A percentile compares a stretch with the other conserved stretches of the same genome.
phyloP scores from a whole-genome alignment of 2,888 invertebrate genomes.

The Microchrysa polita region DNA sequence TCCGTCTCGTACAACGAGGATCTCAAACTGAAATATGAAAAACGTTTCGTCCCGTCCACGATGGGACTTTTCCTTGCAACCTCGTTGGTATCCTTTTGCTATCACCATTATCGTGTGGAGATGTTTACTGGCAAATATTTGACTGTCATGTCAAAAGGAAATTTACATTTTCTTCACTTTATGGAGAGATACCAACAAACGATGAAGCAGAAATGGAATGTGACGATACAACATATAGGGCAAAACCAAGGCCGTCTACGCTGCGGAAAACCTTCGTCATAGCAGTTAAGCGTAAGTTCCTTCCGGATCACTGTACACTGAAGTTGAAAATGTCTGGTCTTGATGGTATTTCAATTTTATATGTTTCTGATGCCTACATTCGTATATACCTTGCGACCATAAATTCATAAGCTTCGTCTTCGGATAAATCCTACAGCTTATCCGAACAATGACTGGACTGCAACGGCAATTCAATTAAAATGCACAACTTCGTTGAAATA shows the following conservation, averaged over 20 bases:
- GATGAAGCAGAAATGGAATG: background rate
- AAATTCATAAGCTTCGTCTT: background rate
- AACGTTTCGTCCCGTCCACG: slow-evolving; percentile 40
- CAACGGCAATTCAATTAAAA: slow-evolving; percentile 41
- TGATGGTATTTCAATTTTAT: background rate
- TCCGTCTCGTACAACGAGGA: background rate
- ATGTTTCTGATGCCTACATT: background rate
- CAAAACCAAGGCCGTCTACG: slow-evolving; percentile 5
- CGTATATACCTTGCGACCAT: background rate
- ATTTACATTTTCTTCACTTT: slow-evolving; percentile 44
- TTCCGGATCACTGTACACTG: slow-evolving; percentile 9
- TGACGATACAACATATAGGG: too few relatives aligned
- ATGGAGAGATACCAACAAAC: slow-evolving; percentile 24
- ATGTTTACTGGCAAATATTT: slow-evolving; percentile 45
- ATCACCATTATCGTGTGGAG: slow-evolving; percentile 31
- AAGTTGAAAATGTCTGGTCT: slow-evolving; percentile 34
- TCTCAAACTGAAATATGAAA: slow-evolving; percentile 29
- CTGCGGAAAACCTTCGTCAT: background rate
- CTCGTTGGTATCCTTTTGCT: slow-evolving; percentile 25
- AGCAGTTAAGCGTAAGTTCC: slow-evolving; percentile 19
- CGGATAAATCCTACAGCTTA: background rate
- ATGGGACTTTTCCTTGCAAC: slow-evolving; percentile 12
- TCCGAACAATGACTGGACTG: slow-evolving; percentile 33
- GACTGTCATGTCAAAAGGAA: slow-evolving; percentile 41
- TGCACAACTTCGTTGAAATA: background rate